These are phyloP conservation scores for Enteromius anoplus DNA, from an alignment of 2,797 vertebrate genomes.

Conservation along the genomic window DNA sequence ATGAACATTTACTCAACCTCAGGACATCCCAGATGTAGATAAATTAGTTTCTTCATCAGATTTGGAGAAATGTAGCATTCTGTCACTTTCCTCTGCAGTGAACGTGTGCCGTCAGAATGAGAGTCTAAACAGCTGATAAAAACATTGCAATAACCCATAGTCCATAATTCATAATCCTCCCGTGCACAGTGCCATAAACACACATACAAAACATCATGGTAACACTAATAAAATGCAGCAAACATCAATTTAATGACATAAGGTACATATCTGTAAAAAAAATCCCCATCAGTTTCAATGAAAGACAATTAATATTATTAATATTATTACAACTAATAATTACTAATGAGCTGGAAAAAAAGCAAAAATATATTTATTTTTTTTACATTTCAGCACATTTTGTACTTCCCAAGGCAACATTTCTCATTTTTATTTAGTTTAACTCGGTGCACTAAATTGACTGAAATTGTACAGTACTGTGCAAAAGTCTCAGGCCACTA, in stretches of 20 bases:
- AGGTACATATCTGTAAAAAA: neutral
- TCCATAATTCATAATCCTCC: neutral
- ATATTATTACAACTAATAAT: neutral
- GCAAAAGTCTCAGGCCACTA: no score
- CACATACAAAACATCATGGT: neutral
- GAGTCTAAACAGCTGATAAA: neutral
- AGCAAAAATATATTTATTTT: no score
- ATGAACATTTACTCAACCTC: neutral
- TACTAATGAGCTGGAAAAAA: neutral
- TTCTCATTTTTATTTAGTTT: no score
- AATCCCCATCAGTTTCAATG: neutral
- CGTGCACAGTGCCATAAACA: no score
- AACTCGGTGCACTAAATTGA: no score
- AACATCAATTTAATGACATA: neutral
- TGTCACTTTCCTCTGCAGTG: neutral
- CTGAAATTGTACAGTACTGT: no score
- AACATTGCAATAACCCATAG: neutral
- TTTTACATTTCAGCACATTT: no score
- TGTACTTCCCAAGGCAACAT: no score
- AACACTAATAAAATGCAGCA: neutral
- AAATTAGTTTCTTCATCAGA: neutral
- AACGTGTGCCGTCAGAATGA: neutral
- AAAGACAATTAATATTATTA: no score
- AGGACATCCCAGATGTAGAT: neutral
- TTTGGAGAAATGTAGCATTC: neutral